Base-by-base conservation (phyloP, 2,113 vertebrate species). In the Onychostoma macrolepis region DNA sequence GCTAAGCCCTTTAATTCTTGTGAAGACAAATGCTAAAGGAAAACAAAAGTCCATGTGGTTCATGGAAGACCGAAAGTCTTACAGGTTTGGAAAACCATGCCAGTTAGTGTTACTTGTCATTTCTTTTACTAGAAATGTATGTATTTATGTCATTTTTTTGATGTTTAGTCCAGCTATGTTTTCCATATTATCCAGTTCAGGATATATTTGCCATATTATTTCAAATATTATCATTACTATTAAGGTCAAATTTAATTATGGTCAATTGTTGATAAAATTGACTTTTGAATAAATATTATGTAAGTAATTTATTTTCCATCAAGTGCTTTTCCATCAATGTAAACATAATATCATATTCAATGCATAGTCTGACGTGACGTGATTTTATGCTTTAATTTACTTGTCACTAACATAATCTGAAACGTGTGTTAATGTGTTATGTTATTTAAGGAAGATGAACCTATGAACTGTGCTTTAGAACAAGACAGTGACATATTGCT, bases 1-100 rank as follows among this genome's bases (percentile, higher is more conserved):
- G 56, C 56, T 80, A 80, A 63, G 78, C 78, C 56, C 78, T 36
- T 26, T 63, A 63, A 41, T 63, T 80, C 78, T 6, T 17, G 41
- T 48, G 12, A 28, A 45, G 74, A 76, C n/a, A 76, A 76, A 76
- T 48, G 74, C 43, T 28, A 48, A 75, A 75, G 72, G 11, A n/a
- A 45, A 75, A 75, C 72, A 26, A n/a, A 75, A 26, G n/a, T 75
- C 24, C 38, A 75, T 2, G 2, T 76, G 72, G n/a, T 45, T 43
- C 41, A 48, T 76, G 41, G 12, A 76, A 76, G 3, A 76, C n/a
- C 1, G n/a, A 28, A 75, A 38, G 19, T 24, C 21, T 72, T 12
- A 72, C 69, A 41, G 9, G 69, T 72, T 72, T 41, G 19, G 36
- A 72, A 45, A 75, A 10, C 9, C 33, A 72, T 10, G 30, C 36